Conservation (phyloP, 2,888 invertebrate species). For the Pardosa pseudoannulata region DNA sequence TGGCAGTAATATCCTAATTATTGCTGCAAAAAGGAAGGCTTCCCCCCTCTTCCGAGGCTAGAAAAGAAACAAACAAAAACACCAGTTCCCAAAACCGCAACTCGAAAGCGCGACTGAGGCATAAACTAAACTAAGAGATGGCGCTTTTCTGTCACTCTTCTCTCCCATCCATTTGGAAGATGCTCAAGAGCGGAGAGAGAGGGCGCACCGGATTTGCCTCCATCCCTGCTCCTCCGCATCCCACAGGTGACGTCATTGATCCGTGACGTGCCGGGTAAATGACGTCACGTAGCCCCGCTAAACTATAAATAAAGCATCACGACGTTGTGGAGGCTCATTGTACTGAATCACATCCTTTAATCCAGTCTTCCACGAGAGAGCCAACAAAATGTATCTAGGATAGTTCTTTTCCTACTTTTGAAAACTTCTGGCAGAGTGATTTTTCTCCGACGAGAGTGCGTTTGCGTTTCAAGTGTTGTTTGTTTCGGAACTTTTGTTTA, state of each 20-base stretch:
- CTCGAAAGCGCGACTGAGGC: background rate
- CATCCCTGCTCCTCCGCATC: constrained; percentile 57
- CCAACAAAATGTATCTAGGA: background rate
- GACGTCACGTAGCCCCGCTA: constrained; percentile 39
- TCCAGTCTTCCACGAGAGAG: constrained; percentile 30
- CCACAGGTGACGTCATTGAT: constrained; percentile 1
- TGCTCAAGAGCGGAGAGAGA: constrained; percentile 19
- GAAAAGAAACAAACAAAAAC: constrained; percentile 12
- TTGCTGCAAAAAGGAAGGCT: constrained; percentile 32
- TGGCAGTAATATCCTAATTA: constrained; percentile 42
- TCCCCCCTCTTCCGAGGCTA: background rate
- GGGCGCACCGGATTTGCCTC: constrained; percentile 17
- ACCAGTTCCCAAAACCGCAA: background rate
- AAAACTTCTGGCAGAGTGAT: background rate
- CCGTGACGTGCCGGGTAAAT: constrained; percentile 9
- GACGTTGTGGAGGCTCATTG: background rate
- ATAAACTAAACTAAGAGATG: constrained; percentile 22
- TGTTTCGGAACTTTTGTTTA: background rate
- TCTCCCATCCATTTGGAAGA: constrained; percentile 11
- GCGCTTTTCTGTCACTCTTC: constrained; percentile 7
- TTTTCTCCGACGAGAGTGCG: background rate
- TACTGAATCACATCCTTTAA: constrained; percentile 33
- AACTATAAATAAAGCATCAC: constrained; percentile 15
- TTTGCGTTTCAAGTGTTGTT: background rate
- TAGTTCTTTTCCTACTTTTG: background rate